phyloP scores from a whole-genome alignment of 2,797 vertebrate genomes.

The Jordanella pulchra region DNA sequence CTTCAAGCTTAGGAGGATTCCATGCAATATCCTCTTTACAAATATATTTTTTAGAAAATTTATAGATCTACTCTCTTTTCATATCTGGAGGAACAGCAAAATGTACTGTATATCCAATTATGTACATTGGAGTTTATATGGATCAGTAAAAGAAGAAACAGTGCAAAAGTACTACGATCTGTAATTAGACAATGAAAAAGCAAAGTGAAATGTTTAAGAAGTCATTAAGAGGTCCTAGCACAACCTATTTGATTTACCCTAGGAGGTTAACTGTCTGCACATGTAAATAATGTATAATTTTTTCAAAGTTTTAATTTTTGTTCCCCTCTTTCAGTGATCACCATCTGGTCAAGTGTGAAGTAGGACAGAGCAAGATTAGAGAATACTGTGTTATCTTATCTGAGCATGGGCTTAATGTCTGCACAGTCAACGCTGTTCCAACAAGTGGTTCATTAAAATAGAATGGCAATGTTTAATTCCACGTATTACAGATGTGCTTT shows the following conservation, averaged over 20 bases:
- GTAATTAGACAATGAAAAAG: slow-evolving; percentile 60
- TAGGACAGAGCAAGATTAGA: slow-evolving; percentile 80
- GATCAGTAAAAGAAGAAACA: slow-evolving; percentile 67
- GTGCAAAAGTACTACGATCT: slow-evolving; percentile 42
- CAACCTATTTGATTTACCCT: slow-evolving; percentile 77
- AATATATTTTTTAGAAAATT: slow-evolving; percentile 65
- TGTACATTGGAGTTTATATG: slow-evolving; percentile 35
- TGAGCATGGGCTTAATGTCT: slow-evolving; percentile 77
- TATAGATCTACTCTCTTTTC: slow-evolving; percentile 49
- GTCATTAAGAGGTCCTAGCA: slow-evolving; percentile 78
- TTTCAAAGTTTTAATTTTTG: slow-evolving; percentile 75
- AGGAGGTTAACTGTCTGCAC: slow-evolving; percentile 67
- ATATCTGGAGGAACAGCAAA: slow-evolving; percentile 62
- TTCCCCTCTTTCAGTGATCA: slow-evolving; percentile 67
- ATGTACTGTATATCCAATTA: slow-evolving; percentile 58
- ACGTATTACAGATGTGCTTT: slow-evolving; percentile 61
- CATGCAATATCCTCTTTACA: slow-evolving; percentile 20
- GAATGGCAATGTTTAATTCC: slow-evolving; percentile 78
- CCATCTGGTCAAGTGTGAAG: slow-evolving; percentile 82
- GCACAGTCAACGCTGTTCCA: slow-evolving; percentile 75
- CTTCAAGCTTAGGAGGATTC: neutral
- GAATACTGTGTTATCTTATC: slow-evolving; percentile 79
- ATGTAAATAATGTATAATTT: slow-evolving; percentile 82
- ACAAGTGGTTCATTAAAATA: slow-evolving; percentile 83
- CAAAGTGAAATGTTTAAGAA: slow-evolving; percentile 71